These are phyloP conservation scores for Torymus texanus DNA, from an alignment of 2,888 invertebrate species.

Conservation along the genomic window DNA sequence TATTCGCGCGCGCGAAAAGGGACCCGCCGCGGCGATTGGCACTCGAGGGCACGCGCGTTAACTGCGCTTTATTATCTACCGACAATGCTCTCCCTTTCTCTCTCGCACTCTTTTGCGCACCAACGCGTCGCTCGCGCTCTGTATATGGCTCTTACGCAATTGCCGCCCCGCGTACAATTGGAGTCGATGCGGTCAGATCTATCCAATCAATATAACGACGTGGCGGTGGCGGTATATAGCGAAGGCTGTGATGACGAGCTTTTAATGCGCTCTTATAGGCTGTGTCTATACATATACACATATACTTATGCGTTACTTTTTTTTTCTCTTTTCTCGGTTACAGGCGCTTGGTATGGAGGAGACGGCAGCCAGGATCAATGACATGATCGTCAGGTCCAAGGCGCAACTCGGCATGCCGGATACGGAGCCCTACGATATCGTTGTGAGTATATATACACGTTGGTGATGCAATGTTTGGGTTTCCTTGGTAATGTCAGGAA, in stretches of 20 bases:
- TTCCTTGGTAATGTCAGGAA: background rate
- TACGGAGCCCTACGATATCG: slow-evolving; percentile 79
- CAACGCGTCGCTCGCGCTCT: background rate
- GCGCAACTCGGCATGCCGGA: slow-evolving; percentile 79
- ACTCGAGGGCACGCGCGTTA: slow-evolving; percentile 36
- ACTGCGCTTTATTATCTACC: slow-evolving; percentile 34
- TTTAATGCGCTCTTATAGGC: background rate
- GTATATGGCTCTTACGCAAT: slow-evolving; percentile 36
- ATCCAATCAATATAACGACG: slow-evolving; percentile 55
- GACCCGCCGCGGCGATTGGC: background rate
- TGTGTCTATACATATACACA: background rate
- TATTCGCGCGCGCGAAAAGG: slow-evolving; percentile 27
- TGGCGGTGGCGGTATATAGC: background rate
- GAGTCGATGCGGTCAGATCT: slow-evolving; percentile 59
- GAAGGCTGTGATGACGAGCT: background rate
- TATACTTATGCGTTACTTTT: background rate
- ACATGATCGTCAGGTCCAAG: slow-evolving; percentile 84
- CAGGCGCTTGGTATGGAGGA: slow-evolving; percentile 86
- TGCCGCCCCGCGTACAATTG: slow-evolving; percentile 50
- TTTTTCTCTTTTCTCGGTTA: slow-evolving; percentile 48
- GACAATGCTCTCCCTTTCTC: slow-evolving; percentile 8
- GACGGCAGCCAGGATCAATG: slow-evolving; percentile 84
- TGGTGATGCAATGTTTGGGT: background rate
- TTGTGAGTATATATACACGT: slow-evolving; percentile 78
- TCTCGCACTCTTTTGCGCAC: slow-evolving; percentile 21